Evolutionary conservation across 53 echinoderm and acorn worm species (phyloP).

Genomic region (Echinometra lucunter): DNA sequence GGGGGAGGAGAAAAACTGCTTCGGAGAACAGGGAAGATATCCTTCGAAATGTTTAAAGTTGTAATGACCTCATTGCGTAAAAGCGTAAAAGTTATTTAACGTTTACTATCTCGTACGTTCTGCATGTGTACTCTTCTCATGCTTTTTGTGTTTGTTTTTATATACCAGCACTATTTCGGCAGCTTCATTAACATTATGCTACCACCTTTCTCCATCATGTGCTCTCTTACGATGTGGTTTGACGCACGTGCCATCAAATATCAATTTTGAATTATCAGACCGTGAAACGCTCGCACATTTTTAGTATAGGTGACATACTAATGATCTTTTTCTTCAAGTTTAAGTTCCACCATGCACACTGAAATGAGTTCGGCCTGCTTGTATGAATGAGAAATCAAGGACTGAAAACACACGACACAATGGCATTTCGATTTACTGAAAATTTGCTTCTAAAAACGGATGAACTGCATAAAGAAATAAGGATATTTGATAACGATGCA

Average conservation of each 20-base stretch:
- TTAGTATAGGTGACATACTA: neutral
- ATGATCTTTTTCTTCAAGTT: neutral
- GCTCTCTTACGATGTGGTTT: neutral
- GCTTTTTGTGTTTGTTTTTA: neutral
- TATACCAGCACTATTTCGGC: neutral
- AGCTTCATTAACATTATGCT: neutral
- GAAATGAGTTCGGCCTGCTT: neutral
- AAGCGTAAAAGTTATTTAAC: no score
- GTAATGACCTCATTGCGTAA: no score
- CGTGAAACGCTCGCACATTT: neutral
- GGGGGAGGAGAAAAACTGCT: no score
- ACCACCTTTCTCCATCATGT: neutral
- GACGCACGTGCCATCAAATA: neutral
- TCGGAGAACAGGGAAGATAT: no score
- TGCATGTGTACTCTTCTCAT: no score
- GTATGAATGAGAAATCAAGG: neutral
- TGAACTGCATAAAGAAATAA: no score
- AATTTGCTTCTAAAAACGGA: neutral
- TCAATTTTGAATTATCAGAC: conserved; percentile 39
- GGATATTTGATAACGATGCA: no score
- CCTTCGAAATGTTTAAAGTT: no score
- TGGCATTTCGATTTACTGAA: neutral
- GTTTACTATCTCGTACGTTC: no score
- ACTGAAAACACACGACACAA: neutral
- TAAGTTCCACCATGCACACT: neutral